phyloP scores from a whole-genome alignment of 2,888 invertebrate genomes.

The Gisinianus flammeolus region DNA sequence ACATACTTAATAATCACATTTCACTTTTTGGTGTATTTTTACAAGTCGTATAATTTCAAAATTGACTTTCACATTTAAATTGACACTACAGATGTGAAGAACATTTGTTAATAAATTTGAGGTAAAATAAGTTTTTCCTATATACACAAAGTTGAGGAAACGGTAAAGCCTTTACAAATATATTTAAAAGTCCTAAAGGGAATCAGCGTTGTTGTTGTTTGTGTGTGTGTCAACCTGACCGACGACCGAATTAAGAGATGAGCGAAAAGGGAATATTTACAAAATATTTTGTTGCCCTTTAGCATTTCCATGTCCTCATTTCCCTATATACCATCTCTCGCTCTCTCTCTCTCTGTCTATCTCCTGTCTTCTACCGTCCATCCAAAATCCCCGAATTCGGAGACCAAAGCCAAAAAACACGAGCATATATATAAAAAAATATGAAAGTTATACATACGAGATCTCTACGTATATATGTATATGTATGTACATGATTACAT shows the following conservation, averaged over 20 bases:
- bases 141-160: too few species aligned
- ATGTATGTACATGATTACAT: background rate
- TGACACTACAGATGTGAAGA: too few species aligned
- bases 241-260: background rate
- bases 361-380: background rate
- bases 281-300: background rate
- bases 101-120: too few species aligned
- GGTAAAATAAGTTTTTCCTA: too few species aligned
- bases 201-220: background rate
- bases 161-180: too few species aligned
- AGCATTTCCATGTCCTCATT: conserved; percentile 20
- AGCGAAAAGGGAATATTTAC: conserved; percentile 1
- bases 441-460: background rate
- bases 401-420: background rate
- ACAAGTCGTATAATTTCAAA: too few species aligned
- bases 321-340: background rate
- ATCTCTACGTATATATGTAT: background rate
- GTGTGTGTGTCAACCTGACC: background rate
- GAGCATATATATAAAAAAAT: background rate
- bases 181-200: too few species aligned
- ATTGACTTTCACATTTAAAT: too few species aligned
- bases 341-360: background rate
- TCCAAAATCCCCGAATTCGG: too few species aligned
- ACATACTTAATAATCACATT: too few species aligned
- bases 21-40: too few species aligned